Percentiles rank a stretch among this genome's conserved stretches.
phyloP scores from a whole-genome alignment of 2,113 vertebrate genomes.

The Piliocolobus tephrosceles region DNA sequence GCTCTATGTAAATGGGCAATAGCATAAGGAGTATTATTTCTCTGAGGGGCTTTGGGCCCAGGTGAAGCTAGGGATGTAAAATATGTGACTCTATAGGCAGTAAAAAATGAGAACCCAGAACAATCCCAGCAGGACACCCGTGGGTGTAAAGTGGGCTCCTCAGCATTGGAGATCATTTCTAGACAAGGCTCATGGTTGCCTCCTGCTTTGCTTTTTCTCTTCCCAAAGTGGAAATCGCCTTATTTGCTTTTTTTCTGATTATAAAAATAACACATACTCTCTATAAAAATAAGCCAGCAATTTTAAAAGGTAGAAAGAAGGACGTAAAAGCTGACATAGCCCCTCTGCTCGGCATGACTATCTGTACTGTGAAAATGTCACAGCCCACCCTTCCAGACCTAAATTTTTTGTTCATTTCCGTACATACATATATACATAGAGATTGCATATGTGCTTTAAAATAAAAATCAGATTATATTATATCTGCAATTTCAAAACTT shows the following conservation, averaged over 20 bases:
- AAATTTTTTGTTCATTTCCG: not conserved
- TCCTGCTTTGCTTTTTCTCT: not conserved
- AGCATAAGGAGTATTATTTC: not conserved
- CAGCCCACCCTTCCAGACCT: not conserved
- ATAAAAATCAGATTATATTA: not conserved
- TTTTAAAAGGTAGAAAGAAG: conserved; percentile 10
- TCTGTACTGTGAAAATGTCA: not conserved
- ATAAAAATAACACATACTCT: conserved; percentile 14
- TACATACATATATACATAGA: not conserved
- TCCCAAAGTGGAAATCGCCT: not conserved
- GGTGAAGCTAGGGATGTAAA: not conserved
- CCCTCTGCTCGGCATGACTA: not conserved
- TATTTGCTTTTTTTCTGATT: conserved; percentile 28
- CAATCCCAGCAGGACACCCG: not conserved
- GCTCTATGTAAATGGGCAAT: not conserved
- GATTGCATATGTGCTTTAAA: not conserved
- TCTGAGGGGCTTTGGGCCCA: not conserved
- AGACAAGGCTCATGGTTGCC: not conserved
- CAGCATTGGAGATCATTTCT: not conserved
- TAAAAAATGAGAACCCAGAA: not conserved
- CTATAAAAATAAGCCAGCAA: conserved; percentile 14
- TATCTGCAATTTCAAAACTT: not conserved
- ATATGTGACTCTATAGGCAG: not conserved
- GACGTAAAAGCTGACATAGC: not conserved
- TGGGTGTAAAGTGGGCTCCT: not conserved